phyloP scores from a whole-genome alignment of 1,140 invertebrate species.

The Bombus soroeensis region DNA sequence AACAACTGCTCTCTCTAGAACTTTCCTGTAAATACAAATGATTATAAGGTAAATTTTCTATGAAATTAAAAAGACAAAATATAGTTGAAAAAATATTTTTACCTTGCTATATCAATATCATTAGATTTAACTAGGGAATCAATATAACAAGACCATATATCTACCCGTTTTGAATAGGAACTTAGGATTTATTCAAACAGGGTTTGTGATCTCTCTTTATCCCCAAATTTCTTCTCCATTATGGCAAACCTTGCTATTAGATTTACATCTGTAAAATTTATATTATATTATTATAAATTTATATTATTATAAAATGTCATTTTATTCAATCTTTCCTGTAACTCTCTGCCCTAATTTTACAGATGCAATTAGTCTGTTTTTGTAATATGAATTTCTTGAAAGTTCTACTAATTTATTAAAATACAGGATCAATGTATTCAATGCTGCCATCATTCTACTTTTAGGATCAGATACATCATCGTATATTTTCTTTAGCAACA shows the following conservation, averaged over 20 bases:
- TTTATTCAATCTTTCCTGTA: constrained; percentile 66
- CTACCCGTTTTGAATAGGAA: constrained; percentile 93
- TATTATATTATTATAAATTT: too few relatives aligned
- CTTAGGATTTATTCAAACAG: constrained; percentile 94
- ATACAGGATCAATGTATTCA: constrained; percentile 72
- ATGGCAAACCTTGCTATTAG: constrained; percentile 93
- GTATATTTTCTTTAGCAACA: constrained; percentile 65
- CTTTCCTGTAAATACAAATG: constrained; percentile 84
- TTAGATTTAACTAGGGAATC: constrained; percentile 92
- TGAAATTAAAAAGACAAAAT: background rate
- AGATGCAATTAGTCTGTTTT: constrained; percentile 65
- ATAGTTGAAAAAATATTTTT: constrained; percentile 57
- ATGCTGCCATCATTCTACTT: constrained; percentile 58
- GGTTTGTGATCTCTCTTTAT: constrained; percentile 91
- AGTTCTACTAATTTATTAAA: constrained; percentile 73
- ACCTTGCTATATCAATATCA: constrained; percentile 90
- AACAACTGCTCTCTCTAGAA: constrained; percentile 90
- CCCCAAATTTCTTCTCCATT: constrained; percentile 91
- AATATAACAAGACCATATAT: constrained; percentile 94
- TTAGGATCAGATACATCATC: constrained; percentile 44
- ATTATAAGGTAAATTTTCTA: constrained; percentile 3
- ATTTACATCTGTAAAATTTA: constrained; percentile 88
- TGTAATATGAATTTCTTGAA: constrained; percentile 63
- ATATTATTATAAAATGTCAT: too few relatives aligned
- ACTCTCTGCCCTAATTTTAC: constrained; percentile 73